phyloP scores from a whole-genome alignment of 2,888 invertebrate genomes.

The Tinea trinotella region DNA sequence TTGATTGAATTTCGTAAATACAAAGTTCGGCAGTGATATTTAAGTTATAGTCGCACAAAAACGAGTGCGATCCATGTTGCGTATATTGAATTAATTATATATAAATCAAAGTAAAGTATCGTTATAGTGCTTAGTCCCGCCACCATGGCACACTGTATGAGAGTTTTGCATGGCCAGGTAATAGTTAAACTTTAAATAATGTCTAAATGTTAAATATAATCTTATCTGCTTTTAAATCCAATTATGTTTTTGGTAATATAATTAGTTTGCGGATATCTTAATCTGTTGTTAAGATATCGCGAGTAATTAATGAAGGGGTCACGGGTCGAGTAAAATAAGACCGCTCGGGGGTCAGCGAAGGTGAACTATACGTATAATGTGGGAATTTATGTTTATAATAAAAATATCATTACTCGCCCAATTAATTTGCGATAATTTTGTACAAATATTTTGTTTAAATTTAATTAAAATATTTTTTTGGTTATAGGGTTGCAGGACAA shows the following conservation, averaged over 20 bases:
- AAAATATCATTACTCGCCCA: not conserved
- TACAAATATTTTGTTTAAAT: not conserved
- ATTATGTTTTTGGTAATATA: not conserved
- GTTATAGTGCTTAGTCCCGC: conserved; percentile 41
- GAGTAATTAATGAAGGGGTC: conserved; percentile 43
- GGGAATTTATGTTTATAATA: conserved; percentile 1
- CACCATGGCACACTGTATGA: conserved; percentile 83
- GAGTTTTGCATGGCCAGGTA: conserved; percentile 85
- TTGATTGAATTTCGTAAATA: conserved; percentile 2
- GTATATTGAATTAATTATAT: conserved; percentile 38
- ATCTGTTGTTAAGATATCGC: conserved; percentile 31
- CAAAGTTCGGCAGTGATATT: not conserved
- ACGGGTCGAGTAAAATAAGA: conserved; percentile 37
- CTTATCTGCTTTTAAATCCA: not conserved
- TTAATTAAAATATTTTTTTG: not conserved
- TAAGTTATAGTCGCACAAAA: conserved; percentile 5
- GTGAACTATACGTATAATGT: conserved; percentile 25
- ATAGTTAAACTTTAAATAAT: conserved; percentile 29
- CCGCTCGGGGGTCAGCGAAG: conserved; percentile 38
- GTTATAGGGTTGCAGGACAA: conserved; percentile 71
- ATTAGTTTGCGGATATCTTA: conserved; percentile 45
- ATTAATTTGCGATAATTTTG: not conserved
- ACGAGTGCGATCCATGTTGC: conserved; percentile 50
- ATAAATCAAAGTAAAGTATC: conserved; percentile 27
- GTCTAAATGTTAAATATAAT: not conserved